phyloP scores from a whole-genome alignment of 2,888 invertebrate species.

The Megastigmus dorsalis region DNA sequence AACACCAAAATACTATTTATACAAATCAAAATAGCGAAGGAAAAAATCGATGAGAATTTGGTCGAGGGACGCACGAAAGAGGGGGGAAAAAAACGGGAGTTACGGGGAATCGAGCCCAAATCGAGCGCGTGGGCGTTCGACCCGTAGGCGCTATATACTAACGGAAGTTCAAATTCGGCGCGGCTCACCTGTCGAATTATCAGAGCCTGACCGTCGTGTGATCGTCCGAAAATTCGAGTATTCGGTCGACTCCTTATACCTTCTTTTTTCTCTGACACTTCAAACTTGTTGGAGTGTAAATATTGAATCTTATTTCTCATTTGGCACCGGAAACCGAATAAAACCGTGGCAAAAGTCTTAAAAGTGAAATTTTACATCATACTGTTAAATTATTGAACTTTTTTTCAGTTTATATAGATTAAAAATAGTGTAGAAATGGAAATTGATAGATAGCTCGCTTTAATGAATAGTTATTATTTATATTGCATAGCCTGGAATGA shows the following conservation, averaged over 20 bases:
- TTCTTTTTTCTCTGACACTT: not conserved
- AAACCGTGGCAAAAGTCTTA: no score
- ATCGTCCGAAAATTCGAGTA: slow-evolving; percentile 20
- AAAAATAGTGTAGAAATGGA: no score
- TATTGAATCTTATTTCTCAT: not conserved
- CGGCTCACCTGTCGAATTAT: slow-evolving; percentile 31
- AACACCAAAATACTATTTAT: no score
- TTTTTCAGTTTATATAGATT: no score
- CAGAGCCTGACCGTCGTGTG: slow-evolving; percentile 38
- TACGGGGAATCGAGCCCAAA: not conserved
- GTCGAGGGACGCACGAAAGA: slow-evolving; percentile 23
- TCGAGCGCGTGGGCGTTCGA: slow-evolving; percentile 4
- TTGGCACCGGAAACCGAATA: not conserved
- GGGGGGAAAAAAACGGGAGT: slow-evolving; percentile 14
- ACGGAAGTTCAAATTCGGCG: slow-evolving; percentile 32
- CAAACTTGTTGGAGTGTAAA: slow-evolving; percentile 41
- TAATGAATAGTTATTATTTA: no score
- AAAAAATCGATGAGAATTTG: slow-evolving; percentile 29
- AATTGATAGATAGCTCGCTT: no score
- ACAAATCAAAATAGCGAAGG: slow-evolving; percentile 41
- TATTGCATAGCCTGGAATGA: no score
- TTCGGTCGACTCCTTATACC: not conserved
- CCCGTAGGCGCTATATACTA: not conserved
- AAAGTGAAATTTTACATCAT: no score
- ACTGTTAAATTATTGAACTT: no score